Evolutionary conservation across 2,888 invertebrate genomes (phyloP), one percentile per base, ranked within the genome.

Genomic region (Tortricodes alternella): DNA sequence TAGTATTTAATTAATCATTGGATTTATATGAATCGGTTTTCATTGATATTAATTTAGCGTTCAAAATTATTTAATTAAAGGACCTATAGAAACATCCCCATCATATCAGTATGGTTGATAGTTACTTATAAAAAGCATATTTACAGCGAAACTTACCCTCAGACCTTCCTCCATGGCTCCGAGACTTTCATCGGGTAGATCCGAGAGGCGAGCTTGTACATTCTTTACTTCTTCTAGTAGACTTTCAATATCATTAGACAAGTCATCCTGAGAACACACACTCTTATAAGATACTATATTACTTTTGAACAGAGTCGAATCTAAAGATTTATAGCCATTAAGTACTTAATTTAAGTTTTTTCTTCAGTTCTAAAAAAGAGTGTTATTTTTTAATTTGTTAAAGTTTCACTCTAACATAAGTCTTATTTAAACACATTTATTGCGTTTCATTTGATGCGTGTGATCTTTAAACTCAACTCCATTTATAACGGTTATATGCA

Each of bases 111-210:
- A 23, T 44, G 38, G 29, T 19, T 23, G 27, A 43, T 38, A 27
- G 57, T 38, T 39, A 57, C 51, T 46, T 48, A 18, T 35, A 50
- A 32, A 63, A 63, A 63, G 62, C 46, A 57, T 72, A 75, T 75
- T 67, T 73, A 76, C 68, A 76, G 62, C 72, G 73, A 60, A 62
- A 89, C 93, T 94, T 89, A 96, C 96, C 94, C 92, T 92, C 37
- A 96, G 90, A 65, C 94, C 94, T 46, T 91, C 85, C 64, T 94
- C 92, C 94, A 96, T 95, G 51, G 93, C 92, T 63, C 93, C 93
- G 68, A 95, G 92, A 77, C 93, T 95, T 76, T 93, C 93, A 64
- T 92, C 91, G 13, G 96, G 95, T 65, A 96, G 91, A 73, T 93
- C 92, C 55, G 92, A 91, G 67, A 95, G 92, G 66, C 92, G 92